These are phyloP conservation scores for Pedetes capensis DNA, from an alignment of 2,113 vertebrate species.

Conservation along the genomic window DNA sequence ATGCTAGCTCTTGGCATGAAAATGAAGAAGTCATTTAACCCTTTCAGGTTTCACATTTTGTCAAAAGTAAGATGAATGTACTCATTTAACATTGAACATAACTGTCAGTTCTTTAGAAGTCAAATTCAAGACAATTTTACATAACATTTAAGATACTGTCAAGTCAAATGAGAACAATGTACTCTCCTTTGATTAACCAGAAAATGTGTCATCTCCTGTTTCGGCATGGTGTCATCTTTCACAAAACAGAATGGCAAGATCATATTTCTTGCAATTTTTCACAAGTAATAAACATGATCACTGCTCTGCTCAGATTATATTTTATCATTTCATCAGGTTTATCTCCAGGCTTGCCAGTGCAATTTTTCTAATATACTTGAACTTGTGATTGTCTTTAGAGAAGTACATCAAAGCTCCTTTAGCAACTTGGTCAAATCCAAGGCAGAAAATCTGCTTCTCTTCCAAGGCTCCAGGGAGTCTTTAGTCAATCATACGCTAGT, in stretches of 20 bases:
- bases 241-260: background rate
- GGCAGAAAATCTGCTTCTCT: background rate
- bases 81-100: background rate
- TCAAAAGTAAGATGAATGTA: background rate
- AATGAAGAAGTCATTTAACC: background rate
- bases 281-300: background rate
- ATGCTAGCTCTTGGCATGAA: background rate
- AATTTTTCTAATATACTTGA: background rate
- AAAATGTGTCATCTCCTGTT: background rate
- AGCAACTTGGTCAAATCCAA: background rate
- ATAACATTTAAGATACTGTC: background rate
- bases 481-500: too few relatives aligned
- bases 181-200: background rate
- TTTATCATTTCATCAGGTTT: background rate
- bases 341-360: background rate
- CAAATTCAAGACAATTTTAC: background rate
- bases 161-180: background rate
- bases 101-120: background rate
- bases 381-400: background rate
- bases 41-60: background rate
- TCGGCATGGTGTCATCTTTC: background rate
- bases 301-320: background rate
- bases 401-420: background rate
- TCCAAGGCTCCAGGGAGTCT: rapidly evolving
- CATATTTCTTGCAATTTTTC: background rate